These are phyloP conservation scores for Hypomecis punctinalis DNA, from an alignment of 2,888 invertebrate genomes.

Conservation along the genomic window DNA sequence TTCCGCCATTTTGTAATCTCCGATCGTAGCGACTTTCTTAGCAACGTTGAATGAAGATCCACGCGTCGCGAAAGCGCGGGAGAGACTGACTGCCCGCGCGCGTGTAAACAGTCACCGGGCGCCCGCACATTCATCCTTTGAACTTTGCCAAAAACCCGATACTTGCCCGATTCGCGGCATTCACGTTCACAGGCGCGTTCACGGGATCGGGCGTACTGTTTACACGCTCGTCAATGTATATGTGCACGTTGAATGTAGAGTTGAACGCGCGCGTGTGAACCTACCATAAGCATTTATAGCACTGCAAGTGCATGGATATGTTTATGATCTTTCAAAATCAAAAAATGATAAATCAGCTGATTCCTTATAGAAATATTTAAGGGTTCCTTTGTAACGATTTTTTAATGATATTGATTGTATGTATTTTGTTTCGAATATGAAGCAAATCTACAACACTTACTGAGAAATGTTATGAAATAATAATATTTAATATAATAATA, in stretches of 20 bases:
- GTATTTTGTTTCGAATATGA: no score
- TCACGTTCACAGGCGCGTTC: conserved; percentile 39
- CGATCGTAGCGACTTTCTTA: conserved; percentile 37
- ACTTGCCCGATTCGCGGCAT: conserved; percentile 43
- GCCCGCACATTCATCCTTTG: conserved; percentile 43
- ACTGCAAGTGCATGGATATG: no score
- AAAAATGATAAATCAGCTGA: no score
- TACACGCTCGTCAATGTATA: conserved; percentile 44
- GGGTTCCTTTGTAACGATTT: no score
- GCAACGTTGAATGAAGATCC: conserved; percentile 40
- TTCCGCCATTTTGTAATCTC: conserved; percentile 38
- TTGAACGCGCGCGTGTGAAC: conserved; percentile 43
- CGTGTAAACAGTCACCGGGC: conserved; percentile 31
- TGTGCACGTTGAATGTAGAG: conserved; percentile 40
- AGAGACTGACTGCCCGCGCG: conserved; percentile 39
- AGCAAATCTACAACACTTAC: no score
- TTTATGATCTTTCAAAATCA: no score
- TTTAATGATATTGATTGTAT: no score
- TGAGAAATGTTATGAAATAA: no score
- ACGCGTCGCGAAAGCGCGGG: conserved; percentile 39
- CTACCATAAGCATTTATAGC: conserved; percentile 18
- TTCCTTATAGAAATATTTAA: no score
- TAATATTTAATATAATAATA: no score
- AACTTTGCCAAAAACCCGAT: conserved; percentile 44
- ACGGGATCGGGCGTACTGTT: conserved; percentile 44